Percentiles rank a stretch among this genome's conserved stretches.
These are phyloP conservation scores for Nesogale talazaci DNA, from an alignment of 2,113 vertebrate species.

Conservation along the genomic window DNA sequence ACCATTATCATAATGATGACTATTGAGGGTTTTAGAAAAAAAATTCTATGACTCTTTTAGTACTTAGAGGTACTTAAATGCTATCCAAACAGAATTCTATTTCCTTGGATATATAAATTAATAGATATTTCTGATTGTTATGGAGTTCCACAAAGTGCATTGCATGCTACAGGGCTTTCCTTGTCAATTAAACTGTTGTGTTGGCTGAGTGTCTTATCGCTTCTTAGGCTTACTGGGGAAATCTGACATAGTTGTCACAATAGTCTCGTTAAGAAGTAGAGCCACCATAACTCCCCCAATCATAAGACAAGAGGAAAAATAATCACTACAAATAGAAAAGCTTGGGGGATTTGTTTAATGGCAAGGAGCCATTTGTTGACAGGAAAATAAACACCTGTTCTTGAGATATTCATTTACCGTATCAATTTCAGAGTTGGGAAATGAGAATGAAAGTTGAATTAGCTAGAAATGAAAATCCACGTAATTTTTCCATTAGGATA, in stretches of 20 bases:
- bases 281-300: background rate
- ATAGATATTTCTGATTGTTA: background rate
- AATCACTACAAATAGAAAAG: background rate
- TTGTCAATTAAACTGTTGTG: background rate
- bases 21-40: background rate
- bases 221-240: background rate
- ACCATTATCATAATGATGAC: background rate
- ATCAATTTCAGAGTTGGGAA: background rate
- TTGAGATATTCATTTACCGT: background rate
- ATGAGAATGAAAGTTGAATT: background rate
- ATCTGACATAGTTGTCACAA: background rate
- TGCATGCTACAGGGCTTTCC: background rate
- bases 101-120: background rate
- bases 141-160: background rate
- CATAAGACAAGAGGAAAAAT: background rate
- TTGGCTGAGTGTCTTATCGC: too few relatives aligned
- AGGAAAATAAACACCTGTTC: background rate
- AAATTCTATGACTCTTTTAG: background rate
- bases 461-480: background rate
- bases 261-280: background rate
- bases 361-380: background rate
- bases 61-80: background rate
- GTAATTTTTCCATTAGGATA: background rate
- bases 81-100: too few relatives aligned
- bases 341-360: background rate